Conservation (phyloP, 1,140 invertebrate species). For the Ceratina calcarata region DNA sequence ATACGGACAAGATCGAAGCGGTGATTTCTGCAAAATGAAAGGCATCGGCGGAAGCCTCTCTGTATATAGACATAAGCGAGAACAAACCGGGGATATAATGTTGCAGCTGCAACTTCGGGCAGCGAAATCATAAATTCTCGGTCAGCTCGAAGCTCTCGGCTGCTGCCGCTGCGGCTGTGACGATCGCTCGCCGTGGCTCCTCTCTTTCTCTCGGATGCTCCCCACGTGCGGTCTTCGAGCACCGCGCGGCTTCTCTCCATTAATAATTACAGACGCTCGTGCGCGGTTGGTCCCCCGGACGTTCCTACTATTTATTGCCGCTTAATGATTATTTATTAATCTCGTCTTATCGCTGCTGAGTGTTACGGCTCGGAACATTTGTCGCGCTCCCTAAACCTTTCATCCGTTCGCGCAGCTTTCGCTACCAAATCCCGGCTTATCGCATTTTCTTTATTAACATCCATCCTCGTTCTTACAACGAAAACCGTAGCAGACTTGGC, state of each 20-base stretch:
- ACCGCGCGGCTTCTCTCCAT: constrained; percentile 46
- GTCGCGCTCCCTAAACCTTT: constrained; percentile 18
- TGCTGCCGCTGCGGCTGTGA: constrained; percentile 37
- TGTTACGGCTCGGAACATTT: constrained; percentile 54
- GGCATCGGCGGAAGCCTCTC: background rate
- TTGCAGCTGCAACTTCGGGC: constrained; percentile 22
- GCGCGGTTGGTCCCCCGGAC: constrained; percentile 43
- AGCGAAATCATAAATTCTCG: constrained; percentile 66
- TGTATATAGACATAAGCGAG: background rate
- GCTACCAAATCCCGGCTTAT: background rate
- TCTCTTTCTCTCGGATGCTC: constrained; percentile 24
- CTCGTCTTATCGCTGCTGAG: constrained; percentile 52
- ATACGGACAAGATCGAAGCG: too few species aligned
- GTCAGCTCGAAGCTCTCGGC: constrained; percentile 42
- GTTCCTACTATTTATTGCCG: constrained; percentile 69
- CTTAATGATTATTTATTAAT: constrained; percentile 75
- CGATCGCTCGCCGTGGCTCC: background rate
- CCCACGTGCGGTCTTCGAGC: constrained; percentile 57
- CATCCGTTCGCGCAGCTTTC: constrained; percentile 1
- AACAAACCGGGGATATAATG: constrained; percentile 16
- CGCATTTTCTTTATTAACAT: too few species aligned
- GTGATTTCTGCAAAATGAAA: background rate
- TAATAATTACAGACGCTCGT: constrained; percentile 69
- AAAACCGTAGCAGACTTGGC: too few species aligned
- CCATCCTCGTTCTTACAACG: too few species aligned